Evolutionary conservation across 2,888 invertebrate genomes (phyloP), one percentile per base, ranked within the genome.

Genomic region (Tetropium fuscum): DNA sequence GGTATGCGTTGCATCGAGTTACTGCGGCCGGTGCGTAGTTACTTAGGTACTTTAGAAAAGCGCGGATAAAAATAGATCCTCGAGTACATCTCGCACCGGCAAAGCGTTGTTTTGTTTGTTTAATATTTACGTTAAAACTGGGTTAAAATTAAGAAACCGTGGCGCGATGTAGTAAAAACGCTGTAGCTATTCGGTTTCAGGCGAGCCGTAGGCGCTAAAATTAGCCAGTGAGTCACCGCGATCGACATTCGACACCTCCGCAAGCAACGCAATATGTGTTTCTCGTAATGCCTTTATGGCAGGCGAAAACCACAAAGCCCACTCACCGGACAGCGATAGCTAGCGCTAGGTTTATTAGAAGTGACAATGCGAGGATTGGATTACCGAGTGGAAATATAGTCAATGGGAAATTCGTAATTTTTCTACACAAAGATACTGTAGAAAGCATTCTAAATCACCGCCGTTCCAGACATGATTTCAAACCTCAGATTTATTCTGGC

Each of bases 161-260:
- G 47, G 25, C 16, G 47, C 43, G 22, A 36, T 20, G 40, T n/a
- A 45, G 40, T 32, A 47, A 47, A 55, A 41, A 56, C 62, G 56
- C 53, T 45, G n/a, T 55, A 49, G 63, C 53, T 66, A 67, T 70
- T 68, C 60, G 68, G 55, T 70, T 70, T 64, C 70, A 74, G 69
- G 71, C n/a, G n/a, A n/a, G n/a, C 67, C 44, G 48, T 27, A 68
- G 71, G 68, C 71, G 75, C 74, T 74, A 73, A 74, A 75, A 74
- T 75, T 75, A 77, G 74, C 72, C 57, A 66, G 60, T 77, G 77
- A 76, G 70, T 77, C 77, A 77, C 69, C 66, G 59, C 68, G 53
- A 73, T 68, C 72, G 77, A 74, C 70, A 77, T 69, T 65, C 67
- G 75, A 77, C 69, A 76, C 74, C 64, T 63, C 65, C 55, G 64